Evolutionary conservation across 2,888 invertebrate genomes (phyloP).

Genomic region (Kuschelorhynchus macadamiae): DNA sequence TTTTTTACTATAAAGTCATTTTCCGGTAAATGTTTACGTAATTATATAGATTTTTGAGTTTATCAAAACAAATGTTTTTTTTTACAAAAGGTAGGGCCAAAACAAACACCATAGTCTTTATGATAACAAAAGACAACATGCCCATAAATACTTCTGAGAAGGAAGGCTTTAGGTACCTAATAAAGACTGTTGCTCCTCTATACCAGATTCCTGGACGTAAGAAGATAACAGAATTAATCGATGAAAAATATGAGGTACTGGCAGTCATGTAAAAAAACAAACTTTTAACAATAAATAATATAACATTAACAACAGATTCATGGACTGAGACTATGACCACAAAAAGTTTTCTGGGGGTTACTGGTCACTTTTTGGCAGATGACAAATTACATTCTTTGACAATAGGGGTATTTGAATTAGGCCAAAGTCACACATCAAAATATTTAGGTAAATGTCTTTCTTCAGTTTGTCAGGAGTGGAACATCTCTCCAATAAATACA

Average conservation of each 20-base stretch:
- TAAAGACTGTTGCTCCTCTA: slow-evolving; percentile 32
- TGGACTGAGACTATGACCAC: slow-evolving; percentile 8
- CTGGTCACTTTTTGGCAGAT: slow-evolving; percentile 4
- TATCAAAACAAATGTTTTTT: slow-evolving; percentile 7
- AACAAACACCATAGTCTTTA: slow-evolving; percentile 36
- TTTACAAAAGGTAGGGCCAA: slow-evolving; percentile 41
- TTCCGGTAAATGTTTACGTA: slow-evolving; percentile 7
- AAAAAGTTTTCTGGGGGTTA: slow-evolving; percentile 12
- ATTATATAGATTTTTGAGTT: too few relatives aligned
- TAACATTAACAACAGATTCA: slow-evolving; percentile 26
- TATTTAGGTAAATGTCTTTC: slow-evolving; percentile 22
- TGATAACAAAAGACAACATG: slow-evolving; percentile 49
- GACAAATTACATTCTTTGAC: not conserved
- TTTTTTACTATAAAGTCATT: slow-evolving; percentile 29
- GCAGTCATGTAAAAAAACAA: slow-evolving; percentile 20
- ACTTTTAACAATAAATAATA: slow-evolving; percentile 5
- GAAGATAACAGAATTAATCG: slow-evolving; percentile 35
- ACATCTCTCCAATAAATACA: slow-evolving; percentile 30
- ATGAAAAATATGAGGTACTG: slow-evolving; percentile 45
- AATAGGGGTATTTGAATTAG: slow-evolving; percentile 11
- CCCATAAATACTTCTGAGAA: slow-evolving; percentile 34
- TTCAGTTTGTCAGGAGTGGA: slow-evolving; percentile 51
- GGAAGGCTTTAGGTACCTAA: slow-evolving; percentile 35
- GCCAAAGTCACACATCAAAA: slow-evolving; percentile 54
- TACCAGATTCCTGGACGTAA: slow-evolving; percentile 46